Percentiles rank a stretch among this genome's conserved stretches.
phyloP scores from a whole-genome alignment of 2,113 vertebrate species.

The Indicator indicator region DNA sequence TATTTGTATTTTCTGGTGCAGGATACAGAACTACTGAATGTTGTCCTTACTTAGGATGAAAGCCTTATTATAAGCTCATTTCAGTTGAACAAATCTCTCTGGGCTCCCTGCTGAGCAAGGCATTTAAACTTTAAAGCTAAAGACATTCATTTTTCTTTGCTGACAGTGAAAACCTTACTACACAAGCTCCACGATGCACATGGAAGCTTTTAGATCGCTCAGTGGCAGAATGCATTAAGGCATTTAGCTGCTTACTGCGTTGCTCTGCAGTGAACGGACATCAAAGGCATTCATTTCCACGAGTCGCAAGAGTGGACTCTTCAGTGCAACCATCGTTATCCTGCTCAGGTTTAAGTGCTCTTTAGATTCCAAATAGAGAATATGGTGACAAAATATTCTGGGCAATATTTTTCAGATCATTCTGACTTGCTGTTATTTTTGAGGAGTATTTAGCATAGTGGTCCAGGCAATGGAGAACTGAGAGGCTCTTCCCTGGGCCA shows the following conservation, averaged over 20 bases:
- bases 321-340: background rate
- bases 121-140: constrained; percentile 78
- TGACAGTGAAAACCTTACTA: constrained; percentile 50
- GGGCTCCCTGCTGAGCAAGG: constrained; percentile 72
- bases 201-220: constrained; percentile 31
- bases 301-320: constrained; percentile 32
- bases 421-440: background rate
- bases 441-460: background rate
- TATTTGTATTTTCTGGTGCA: constrained; percentile 70
- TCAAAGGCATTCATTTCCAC: constrained; percentile 59
- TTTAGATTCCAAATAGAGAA: constrained; percentile 27
- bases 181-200: constrained; percentile 32
- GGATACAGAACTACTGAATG: constrained; percentile 53
- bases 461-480: background rate
- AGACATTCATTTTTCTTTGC: constrained; percentile 73
- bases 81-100: constrained; percentile 78
- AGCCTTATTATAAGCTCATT: constrained; percentile 80
- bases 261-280: constrained; percentile 53
- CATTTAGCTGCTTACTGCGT: constrained; percentile 50
- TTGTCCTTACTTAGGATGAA: constrained; percentile 76
- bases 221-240: constrained; percentile 56
- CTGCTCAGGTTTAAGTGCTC: constrained; percentile 28
- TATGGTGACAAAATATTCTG: background rate
- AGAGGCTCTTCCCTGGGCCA: background rate
- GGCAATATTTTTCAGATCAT: background rate